A percentile compares a stretch with the other conserved stretches of the same genome.
These are phyloP conservation scores for Batillaria attramentaria DNA, from an alignment of 1,140 invertebrate species.

Conservation along the genomic window DNA sequence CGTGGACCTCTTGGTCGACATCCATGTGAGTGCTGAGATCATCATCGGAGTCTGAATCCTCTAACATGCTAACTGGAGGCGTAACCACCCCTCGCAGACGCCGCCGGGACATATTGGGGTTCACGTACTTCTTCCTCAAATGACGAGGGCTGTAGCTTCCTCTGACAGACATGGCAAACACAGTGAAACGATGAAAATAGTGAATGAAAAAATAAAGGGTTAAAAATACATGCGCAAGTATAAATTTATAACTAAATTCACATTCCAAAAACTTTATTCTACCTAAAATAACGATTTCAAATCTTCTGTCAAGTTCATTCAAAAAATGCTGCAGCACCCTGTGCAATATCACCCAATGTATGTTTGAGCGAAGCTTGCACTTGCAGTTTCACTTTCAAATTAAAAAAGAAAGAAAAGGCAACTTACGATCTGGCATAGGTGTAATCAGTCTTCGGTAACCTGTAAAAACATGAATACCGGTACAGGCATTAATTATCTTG, in stretches of 20 bases:
- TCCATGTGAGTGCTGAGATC: not conserved
- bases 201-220: not conserved
- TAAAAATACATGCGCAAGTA: not conserved
- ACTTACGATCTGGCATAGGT: slow-evolving; percentile 66
- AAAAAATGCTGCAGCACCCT: not conserved
- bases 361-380: not conserved
- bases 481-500: too few species aligned
- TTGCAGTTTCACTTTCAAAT: not conserved
- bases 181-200: not conserved
- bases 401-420: slow-evolving; percentile 22
- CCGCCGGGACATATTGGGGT: slow-evolving; percentile 53
- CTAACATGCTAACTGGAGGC: not conserved
- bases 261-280: not conserved
- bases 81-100: slow-evolving; percentile 29
- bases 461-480: slow-evolving; percentile 43
- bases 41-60: slow-evolving; percentile 1
- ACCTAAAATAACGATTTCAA: slow-evolving; percentile 15
- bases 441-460: slow-evolving; percentile 65
- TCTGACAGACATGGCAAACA: slow-evolving; percentile 40
- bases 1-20: not conserved
- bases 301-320: slow-evolving; percentile 3
- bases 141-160: slow-evolving; percentile 47
- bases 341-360: not conserved
- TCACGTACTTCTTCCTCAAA: slow-evolving; percentile 40
- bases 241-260: slow-evolving; percentile 2